A percentile compares a stretch with the other conserved stretches of the same genome.
These are phyloP conservation scores for Laterallus jamaicensis DNA, from an alignment of 2,113 vertebrate genomes.

Conservation along the genomic window DNA sequence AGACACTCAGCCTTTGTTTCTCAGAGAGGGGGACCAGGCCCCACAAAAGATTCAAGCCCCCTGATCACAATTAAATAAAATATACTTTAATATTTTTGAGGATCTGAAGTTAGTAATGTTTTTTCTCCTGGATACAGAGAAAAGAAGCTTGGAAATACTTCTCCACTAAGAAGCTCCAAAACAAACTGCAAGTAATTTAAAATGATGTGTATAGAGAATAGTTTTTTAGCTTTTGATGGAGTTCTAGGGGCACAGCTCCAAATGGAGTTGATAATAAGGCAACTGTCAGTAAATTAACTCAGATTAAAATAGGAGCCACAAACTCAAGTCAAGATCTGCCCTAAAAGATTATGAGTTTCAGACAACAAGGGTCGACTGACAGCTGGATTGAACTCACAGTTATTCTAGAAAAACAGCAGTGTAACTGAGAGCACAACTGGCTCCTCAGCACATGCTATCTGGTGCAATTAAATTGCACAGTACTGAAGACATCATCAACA, in stretches of 20 bases:
- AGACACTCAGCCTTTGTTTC: not conserved
- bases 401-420: not conserved
- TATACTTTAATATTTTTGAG: not conserved
- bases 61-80: not conserved
- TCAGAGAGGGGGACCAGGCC: not conserved
- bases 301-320: not conserved
- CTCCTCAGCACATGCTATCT: not conserved
- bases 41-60: not conserved
- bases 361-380: not conserved
- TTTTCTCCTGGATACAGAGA: not conserved
- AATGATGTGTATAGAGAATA: not conserved
- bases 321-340: not conserved
- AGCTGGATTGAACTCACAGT: not conserved
- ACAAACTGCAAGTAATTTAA: not conserved
- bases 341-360: not conserved
- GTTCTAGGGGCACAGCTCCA: not conserved
- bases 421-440: not conserved
- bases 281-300: not conserved
- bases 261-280: not conserved
- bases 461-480: not conserved
- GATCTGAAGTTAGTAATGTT: not conserved
- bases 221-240: not conserved
- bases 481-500: not conserved
- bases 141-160: not conserved
- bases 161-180: not conserved